phyloP scores from a whole-genome alignment of 2,113 vertebrate genomes.

The Microtus richardsoni region DNA sequence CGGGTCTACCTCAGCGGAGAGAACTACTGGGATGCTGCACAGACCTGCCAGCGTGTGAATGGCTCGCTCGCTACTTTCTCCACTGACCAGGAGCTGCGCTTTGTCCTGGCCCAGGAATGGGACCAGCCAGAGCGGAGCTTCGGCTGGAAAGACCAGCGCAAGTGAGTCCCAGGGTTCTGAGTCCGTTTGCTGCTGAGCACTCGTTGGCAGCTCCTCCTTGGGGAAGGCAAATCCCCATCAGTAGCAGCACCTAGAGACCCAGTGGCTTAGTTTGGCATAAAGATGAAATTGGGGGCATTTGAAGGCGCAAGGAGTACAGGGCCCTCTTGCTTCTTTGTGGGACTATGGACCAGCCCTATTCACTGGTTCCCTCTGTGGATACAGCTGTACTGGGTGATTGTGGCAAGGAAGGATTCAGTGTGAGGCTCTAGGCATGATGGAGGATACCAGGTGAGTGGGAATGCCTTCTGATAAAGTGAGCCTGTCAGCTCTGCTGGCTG shows the following conservation, averaged over 20 bases:
- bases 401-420: neutral
- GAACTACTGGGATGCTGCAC: slow-evolving; percentile 98
- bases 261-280: neutral
- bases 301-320: neutral
- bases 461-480: neutral
- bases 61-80: slow-evolving; percentile 96
- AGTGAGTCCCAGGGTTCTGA: slow-evolving; percentile 87
- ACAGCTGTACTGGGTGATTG: neutral
- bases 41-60: slow-evolving; percentile 96
- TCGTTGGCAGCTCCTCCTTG: neutral
- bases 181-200: too few relatives aligned
- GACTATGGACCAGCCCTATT: neutral
- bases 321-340: neutral
- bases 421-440: rapidly evolving
- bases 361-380: neutral
- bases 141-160: slow-evolving; percentile 93
- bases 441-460: rapidly evolving
- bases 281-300: neutral
- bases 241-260: neutral
- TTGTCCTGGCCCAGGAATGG: slow-evolving; percentile 96
- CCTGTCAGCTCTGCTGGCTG: neutral
- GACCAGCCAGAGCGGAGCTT: slow-evolving; percentile 94
- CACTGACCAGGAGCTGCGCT: slow-evolving; percentile 96
- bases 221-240: neutral
- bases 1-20: slow-evolving; percentile 95